These are phyloP conservation scores for Lagorchestes hirsutus DNA, from an alignment of 2,797 vertebrate genomes.

Conservation along the genomic window DNA sequence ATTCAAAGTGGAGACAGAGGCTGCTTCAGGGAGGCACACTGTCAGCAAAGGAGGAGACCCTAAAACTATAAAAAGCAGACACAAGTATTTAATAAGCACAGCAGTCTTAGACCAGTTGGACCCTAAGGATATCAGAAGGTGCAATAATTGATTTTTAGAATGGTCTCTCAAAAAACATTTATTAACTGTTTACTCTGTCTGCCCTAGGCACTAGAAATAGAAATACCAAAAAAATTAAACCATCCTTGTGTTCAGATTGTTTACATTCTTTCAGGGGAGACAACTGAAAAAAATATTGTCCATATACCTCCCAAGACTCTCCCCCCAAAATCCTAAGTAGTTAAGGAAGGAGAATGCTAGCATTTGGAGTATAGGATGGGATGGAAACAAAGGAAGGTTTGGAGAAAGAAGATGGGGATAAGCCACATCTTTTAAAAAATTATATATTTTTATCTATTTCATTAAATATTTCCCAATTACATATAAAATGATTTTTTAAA, in stretches of 20 bases:
- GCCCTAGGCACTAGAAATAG: neutral
- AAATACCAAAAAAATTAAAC: neutral
- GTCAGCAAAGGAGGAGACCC: conserved; percentile 67
- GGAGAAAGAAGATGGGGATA: neutral
- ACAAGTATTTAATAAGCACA: conserved; percentile 63
- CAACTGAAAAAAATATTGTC: neutral
- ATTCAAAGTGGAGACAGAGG: conserved; percentile 58
- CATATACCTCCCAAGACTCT: neutral
- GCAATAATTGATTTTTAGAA: neutral
- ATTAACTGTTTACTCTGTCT: neutral
- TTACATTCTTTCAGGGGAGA: neutral
- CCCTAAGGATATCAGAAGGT: neutral
- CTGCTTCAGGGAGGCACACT: conserved; percentile 55
- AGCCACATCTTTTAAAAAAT: neutral
- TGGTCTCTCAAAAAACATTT: neutral
- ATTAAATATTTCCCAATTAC: neutral
- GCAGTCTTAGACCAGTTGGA: neutral
- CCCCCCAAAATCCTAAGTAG: neutral
- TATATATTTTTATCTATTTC: neutral
- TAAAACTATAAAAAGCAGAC: conserved; percentile 70
- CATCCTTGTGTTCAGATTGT: neutral
- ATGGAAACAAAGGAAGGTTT: neutral
- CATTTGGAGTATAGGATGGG: neutral
- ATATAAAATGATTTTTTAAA: neutral
- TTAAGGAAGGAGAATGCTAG: neutral